These are phyloP conservation scores for Mamestra brassicae DNA, from an alignment of 2,888 invertebrate species.

Conservation along the genomic window DNA sequence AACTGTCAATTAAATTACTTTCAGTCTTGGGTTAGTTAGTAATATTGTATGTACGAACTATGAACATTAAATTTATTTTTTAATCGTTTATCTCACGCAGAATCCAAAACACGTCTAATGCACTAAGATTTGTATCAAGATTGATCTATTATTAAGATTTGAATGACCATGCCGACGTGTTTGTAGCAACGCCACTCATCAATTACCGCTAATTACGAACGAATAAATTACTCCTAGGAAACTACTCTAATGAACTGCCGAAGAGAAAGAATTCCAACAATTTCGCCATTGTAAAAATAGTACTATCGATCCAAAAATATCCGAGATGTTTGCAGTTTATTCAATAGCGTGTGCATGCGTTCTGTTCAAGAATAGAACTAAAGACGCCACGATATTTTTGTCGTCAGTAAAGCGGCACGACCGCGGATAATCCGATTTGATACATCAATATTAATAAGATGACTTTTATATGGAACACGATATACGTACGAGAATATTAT, in stretches of 20 bases:
- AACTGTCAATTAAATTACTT: neutral
- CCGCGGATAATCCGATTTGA: slow-evolving; percentile 57
- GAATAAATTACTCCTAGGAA: slow-evolving; percentile 26
- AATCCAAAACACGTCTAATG: slow-evolving; percentile 18
- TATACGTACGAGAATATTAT: slow-evolving; percentile 12
- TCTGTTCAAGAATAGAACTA: slow-evolving; percentile 51
- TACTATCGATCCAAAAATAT: slow-evolving; percentile 48
- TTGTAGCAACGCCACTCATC: slow-evolving; percentile 29
- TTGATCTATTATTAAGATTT: slow-evolving; percentile 36
- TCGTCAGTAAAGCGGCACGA: slow-evolving; percentile 48
- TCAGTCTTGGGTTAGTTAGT: neutral
- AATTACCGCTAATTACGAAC: slow-evolving; percentile 37
- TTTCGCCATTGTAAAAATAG: slow-evolving; percentile 46
- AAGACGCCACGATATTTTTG: slow-evolving; percentile 43
- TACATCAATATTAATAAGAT: slow-evolving; percentile 58
- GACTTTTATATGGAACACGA: slow-evolving; percentile 36
- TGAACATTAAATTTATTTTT: neutral
- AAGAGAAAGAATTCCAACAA: slow-evolving; percentile 29
- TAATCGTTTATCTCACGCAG: neutral
- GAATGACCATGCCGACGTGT: slow-evolving; percentile 30
- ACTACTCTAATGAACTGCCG: slow-evolving; percentile 21
- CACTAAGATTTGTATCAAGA: slow-evolving; percentile 19
- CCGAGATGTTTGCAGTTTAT: slow-evolving; percentile 30
- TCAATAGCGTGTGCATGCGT: slow-evolving; percentile 35
- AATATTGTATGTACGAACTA: too few species aligned